Conservation (phyloP, 2,113 vertebrate genomes). For the Felis chaus region DNA sequence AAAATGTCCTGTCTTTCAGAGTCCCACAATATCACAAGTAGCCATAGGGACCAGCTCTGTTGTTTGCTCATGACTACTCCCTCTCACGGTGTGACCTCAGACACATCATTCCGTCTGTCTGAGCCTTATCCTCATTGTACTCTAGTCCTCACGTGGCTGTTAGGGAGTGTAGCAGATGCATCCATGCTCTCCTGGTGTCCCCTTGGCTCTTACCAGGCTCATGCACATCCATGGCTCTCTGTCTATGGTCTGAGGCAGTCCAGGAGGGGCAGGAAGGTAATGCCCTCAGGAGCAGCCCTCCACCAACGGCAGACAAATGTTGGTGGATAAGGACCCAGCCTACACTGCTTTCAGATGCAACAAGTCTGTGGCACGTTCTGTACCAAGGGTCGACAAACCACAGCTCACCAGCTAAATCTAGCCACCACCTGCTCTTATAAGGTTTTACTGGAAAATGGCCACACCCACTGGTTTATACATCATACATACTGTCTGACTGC, state of each 20-base stretch:
- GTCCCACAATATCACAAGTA: background rate
- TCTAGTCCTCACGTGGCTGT: background rate
- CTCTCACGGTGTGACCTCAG: background rate
- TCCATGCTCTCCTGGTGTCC: background rate
- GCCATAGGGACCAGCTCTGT: background rate
- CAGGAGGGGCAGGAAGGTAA: background rate
- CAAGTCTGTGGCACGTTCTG: background rate
- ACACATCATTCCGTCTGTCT: background rate
- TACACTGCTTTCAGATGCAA: background rate
- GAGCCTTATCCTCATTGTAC: background rate
- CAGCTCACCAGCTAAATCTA: background rate
- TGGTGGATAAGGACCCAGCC: background rate
- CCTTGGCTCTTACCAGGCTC: background rate
- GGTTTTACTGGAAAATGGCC: background rate
- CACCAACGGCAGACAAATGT: background rate
- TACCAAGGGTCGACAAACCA: background rate
- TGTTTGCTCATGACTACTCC: background rate
- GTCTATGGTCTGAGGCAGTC: background rate
- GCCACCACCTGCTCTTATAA: background rate
- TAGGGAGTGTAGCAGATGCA: accelerated
- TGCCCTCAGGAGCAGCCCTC: background rate
- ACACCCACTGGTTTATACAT: background rate
- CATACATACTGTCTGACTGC: background rate
- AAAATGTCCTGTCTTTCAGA: background rate
- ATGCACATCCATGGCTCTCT: background rate